Evolutionary conservation across 2,113 vertebrate species (phyloP).

Genomic region (Actinemys pallida): DNA sequence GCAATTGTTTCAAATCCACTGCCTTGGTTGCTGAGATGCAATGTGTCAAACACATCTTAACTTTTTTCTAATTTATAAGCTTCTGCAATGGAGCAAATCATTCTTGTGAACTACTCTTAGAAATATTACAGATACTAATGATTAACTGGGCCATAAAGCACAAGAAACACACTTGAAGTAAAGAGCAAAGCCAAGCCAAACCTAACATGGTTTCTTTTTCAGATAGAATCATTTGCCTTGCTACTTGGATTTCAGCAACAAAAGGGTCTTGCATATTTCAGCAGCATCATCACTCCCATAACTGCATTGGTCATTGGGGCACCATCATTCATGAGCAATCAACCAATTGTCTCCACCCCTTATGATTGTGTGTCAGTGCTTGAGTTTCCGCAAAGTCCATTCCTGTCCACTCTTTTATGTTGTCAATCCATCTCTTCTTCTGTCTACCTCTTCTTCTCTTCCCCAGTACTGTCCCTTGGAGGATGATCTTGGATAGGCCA

Average conservation of each 20-base stretch:
- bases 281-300: too few relatives aligned
- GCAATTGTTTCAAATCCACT: background rate
- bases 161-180: background rate
- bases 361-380: too few relatives aligned
- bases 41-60: background rate
- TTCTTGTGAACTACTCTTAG: background rate
- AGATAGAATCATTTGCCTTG: background rate
- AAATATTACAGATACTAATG: background rate
- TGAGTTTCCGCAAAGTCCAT: too few relatives aligned
- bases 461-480: too few relatives aligned
- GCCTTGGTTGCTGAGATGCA: background rate
- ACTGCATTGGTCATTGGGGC: too few relatives aligned
- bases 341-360: too few relatives aligned
- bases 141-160: background rate
- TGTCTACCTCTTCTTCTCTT: too few relatives aligned
- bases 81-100: background rate
- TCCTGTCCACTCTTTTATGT: too few relatives aligned
- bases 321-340: too few relatives aligned
- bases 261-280: background rate
- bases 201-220: background rate
- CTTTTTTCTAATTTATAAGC: background rate
- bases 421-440: too few relatives aligned
- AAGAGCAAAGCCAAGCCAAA: fast-evolving
- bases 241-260: background rate
- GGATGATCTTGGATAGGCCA: too few relatives aligned